These are phyloP conservation scores for Scaptomyza pallida DNA, from an alignment of 1,140 invertebrate species.

Conservation along the genomic window DNA sequence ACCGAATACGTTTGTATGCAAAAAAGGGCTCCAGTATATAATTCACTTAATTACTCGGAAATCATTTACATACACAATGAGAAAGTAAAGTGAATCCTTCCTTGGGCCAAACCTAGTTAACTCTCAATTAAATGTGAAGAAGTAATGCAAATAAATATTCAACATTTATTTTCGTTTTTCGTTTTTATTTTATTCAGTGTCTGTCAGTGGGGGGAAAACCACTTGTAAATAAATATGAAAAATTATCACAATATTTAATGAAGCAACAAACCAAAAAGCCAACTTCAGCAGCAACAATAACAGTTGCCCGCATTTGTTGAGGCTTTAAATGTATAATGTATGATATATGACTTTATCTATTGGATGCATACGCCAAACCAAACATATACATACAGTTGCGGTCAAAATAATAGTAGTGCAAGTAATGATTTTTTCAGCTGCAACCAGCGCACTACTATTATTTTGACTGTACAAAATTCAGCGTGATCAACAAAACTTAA, in stretches of 20 bases:
- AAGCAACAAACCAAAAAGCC: constrained; percentile 77
- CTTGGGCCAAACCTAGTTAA: too few relatives aligned
- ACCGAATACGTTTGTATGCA: not conserved
- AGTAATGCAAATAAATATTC: too few relatives aligned
- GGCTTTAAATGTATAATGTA: constrained; percentile 61
- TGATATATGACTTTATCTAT: constrained; percentile 81
- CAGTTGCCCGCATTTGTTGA: constrained; percentile 10
- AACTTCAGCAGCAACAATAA: constrained; percentile 37
- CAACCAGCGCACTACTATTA: too few relatives aligned
- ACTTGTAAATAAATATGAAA: constrained; percentile 80
- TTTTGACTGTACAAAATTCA: too few relatives aligned
- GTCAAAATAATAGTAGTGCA: too few relatives aligned
- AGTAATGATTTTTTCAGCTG: too few relatives aligned
- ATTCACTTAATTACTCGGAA: not conserved
- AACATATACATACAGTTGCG: too few relatives aligned
- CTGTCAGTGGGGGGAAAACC: constrained; percentile 64
- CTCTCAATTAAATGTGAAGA: too few relatives aligned
- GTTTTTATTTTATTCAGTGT: constrained; percentile 51
- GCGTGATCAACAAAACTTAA: too few relatives aligned
- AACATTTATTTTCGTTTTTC: too few relatives aligned
- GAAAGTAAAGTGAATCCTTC: not conserved
- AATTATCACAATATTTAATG: constrained; percentile 83
- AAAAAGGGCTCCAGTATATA: not conserved
- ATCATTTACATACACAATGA: not conserved
- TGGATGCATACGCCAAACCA: constrained; percentile 45